These are phyloP conservation scores for Arbacia lixula DNA, from an alignment of 53 echinoderm and acorn worm species.

Conservation along the genomic window DNA sequence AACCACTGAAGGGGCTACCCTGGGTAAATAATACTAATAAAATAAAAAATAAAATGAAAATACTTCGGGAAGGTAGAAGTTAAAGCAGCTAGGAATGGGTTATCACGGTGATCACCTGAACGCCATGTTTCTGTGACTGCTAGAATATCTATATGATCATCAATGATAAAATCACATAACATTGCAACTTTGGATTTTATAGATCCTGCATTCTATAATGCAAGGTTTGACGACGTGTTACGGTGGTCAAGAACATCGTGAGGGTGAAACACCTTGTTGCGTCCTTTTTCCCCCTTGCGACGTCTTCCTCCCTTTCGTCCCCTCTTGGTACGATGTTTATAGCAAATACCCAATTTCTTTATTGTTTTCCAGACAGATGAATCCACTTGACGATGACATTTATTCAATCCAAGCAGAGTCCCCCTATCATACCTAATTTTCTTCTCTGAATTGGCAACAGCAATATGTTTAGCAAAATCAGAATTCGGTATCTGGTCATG, in stretches of 20 bases:
- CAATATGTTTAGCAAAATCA: too few species aligned
- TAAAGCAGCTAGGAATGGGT: conserved; percentile 50
- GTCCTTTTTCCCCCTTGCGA: neutral
- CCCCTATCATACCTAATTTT: neutral
- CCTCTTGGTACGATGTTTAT: conserved; percentile 1
- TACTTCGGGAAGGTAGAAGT: conserved; percentile 44
- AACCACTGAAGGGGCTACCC: too few species aligned
- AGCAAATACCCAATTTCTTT: neutral
- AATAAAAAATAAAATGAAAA: too few species aligned
- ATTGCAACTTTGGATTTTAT: conserved; percentile 38
- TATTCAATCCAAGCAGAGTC: conserved; percentile 2
- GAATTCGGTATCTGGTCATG: neutral
- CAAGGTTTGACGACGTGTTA: conserved; percentile 1
- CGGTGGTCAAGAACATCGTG: neutral
- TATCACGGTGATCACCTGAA: conserved; percentile 61
- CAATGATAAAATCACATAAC: conserved; percentile 52
- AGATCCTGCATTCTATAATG: too few species aligned
- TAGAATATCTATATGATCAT: conserved; percentile 58
- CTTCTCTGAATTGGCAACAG: neutral
- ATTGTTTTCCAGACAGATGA: neutral
- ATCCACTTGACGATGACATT: neutral
- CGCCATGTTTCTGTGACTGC: conserved; percentile 66
- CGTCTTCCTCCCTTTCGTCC: conserved; percentile 11
- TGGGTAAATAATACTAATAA: too few species aligned
- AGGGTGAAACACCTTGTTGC: neutral